phyloP scores from a whole-genome alignment of 2,113 vertebrate species.

The Chaenocephalus aceratus region DNA sequence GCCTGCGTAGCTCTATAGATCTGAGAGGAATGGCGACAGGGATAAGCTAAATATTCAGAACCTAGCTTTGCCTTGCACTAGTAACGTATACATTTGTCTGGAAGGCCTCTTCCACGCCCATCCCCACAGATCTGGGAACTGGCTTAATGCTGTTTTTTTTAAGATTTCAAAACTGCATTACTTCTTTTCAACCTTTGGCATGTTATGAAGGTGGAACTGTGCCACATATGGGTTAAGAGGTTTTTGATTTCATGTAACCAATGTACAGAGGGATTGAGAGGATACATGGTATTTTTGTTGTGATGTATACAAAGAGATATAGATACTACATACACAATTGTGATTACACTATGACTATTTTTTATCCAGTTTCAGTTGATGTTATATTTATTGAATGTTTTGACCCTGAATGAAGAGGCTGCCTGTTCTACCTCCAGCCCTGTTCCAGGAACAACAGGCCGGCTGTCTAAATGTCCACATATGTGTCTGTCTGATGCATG shows the following conservation, averaged over 20 bases:
- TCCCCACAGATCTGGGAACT: slow-evolving; percentile 51
- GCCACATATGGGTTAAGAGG: not conserved
- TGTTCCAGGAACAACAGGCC: slow-evolving; percentile 69
- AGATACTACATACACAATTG: slow-evolving; percentile 34
- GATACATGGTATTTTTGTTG: slow-evolving; percentile 57
- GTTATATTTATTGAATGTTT: slow-evolving; percentile 69
- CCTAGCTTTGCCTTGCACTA: slow-evolving; percentile 28
- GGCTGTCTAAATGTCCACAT: slow-evolving; percentile 69
- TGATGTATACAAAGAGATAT: slow-evolving; percentile 56
- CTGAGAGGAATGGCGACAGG: slow-evolving; percentile 32
- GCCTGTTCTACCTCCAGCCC: slow-evolving; percentile 79
- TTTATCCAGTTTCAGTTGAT: slow-evolving; percentile 68
- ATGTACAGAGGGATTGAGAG: slow-evolving; percentile 32
- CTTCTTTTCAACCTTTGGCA: slow-evolving; percentile 25
- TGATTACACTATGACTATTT: slow-evolving; percentile 59
- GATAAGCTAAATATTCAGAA: slow-evolving; percentile 22
- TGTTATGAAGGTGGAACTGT: slow-evolving; percentile 28
- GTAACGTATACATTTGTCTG: slow-evolving; percentile 17
- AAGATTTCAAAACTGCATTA: slow-evolving; percentile 30
- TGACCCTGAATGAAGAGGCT: slow-evolving; percentile 62
- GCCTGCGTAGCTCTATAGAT: slow-evolving; percentile 31
- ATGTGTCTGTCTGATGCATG: slow-evolving; percentile 81
- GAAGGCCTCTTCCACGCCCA: slow-evolving; percentile 47
- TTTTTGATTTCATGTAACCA: slow-evolving; percentile 21
- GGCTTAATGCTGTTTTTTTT: slow-evolving; percentile 53